Conservation (phyloP, 2,113 vertebrate species). For the Gorilla gorilla region DNA sequence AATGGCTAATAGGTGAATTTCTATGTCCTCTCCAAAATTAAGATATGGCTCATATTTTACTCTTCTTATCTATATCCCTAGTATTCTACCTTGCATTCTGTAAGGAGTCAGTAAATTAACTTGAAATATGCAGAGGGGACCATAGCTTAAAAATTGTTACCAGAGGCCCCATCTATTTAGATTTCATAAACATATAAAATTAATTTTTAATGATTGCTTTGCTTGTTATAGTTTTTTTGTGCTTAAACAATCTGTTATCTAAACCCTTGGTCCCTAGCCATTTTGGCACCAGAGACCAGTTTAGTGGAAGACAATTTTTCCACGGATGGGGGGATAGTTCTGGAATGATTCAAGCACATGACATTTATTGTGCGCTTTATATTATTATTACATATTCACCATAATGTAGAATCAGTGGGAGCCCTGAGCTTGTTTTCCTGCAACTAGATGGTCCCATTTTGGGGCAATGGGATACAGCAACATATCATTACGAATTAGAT, state of each 20-base stretch:
- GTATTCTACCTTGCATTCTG: neutral
- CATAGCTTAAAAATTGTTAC: slow-evolving; percentile 21
- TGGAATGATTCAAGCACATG: too few relatives aligned
- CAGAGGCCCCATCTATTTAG: neutral
- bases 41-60: neutral
- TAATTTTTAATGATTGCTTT: slow-evolving; percentile 31
- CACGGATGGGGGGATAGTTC: too few relatives aligned
- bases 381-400: too few relatives aligned
- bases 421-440: too few relatives aligned
- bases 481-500: too few relatives aligned
- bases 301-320: too few relatives aligned
- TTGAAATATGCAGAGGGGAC: neutral
- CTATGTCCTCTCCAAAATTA: slow-evolving; percentile 18
- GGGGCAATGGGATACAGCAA: too few relatives aligned
- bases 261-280: neutral
- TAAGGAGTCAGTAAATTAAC: slow-evolving; percentile 3
- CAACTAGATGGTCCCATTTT: too few relatives aligned
- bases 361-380: too few relatives aligned
- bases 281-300: too few relatives aligned
- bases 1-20: slow-evolving; percentile 18
- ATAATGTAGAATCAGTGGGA: too few relatives aligned
- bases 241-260: slow-evolving; percentile 15
- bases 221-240: slow-evolving; percentile 10
- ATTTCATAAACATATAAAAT: slow-evolving; percentile 44
- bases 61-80: neutral